phyloP scores from a whole-genome alignment of 2,888 invertebrate genomes.

The Epiperipatus broadwayi region DNA sequence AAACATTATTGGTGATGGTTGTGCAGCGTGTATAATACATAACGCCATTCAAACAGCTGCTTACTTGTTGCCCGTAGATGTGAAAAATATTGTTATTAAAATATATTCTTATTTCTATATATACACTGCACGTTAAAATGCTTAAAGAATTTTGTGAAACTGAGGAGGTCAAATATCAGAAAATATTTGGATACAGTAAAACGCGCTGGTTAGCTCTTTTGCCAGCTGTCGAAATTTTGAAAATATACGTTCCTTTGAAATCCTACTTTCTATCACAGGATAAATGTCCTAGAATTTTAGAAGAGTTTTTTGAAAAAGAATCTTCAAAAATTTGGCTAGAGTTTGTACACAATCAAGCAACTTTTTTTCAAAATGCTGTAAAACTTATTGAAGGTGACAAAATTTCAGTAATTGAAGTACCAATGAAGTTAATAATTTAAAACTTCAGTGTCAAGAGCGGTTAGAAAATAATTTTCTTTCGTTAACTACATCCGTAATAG shows the following conservation, averaged over 20 bases:
- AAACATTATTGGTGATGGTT: constrained; percentile 19
- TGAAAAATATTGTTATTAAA: constrained; percentile 23
- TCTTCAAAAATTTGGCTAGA: no score
- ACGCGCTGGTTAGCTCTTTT: constrained; percentile 21
- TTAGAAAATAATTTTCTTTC: no score
- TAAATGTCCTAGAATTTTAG: constrained; percentile 19
- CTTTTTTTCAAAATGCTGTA: no score
- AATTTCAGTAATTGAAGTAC: no score
- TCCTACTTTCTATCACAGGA: constrained; percentile 20
- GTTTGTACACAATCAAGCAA: no score
- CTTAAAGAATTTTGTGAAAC: constrained; percentile 24
- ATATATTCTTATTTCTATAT: constrained; percentile 24
- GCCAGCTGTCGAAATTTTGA: constrained; percentile 21
- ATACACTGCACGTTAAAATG: constrained; percentile 21
- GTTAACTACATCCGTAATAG: no score
- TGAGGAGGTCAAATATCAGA: constrained; percentile 21
- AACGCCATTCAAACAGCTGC: constrained; percentile 22
- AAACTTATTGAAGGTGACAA: no score
- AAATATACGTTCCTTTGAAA: constrained; percentile 20
- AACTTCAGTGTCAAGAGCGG: no score
- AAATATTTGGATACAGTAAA: constrained; percentile 19
- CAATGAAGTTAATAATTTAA: no score
- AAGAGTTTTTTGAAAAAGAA: constrained; percentile 18
- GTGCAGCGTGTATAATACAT: constrained; percentile 24
- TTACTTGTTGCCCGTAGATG: constrained; percentile 22